Evolutionary conservation across 2,797 vertebrate species (phyloP), one percentile per base, ranked within the genome.

Genomic region (Danionella dracula): DNA sequence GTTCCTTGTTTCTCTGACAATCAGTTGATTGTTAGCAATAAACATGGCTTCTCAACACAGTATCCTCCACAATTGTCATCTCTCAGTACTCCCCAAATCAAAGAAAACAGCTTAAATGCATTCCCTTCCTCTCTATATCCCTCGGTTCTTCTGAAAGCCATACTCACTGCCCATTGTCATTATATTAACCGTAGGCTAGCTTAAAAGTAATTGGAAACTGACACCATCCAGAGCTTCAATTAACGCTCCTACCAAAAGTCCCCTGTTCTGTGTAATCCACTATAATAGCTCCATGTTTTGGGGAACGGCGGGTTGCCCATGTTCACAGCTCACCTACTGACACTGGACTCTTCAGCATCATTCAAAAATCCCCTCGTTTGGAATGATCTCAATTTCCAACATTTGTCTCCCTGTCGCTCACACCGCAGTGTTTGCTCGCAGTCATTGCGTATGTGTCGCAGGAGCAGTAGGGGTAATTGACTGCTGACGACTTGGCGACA

Each of bases 151-250:
- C 60, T 21, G 70, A 81, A 78, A 74, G 62, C 70, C 68, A 82
- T 83, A 77, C 79, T 68, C 68, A 78, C 78, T 59, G 70, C 38
- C 81, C 84, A 87, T 86, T 87, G 86, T 86, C 80, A 71, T 68
- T 54, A 79, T 78, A 80, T 85, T 91, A 89, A 90, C 88, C 87
- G 87, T 85, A 90, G 89, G 89, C 89, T 84, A 88, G 81, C 85
- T 85, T 83, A 86, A 90, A 89, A 89, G 88, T 91, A 90, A 91
- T 90, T 91, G 90, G 88, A 90, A 89, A 87, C 71, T 80, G 84
- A 87, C 80, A 80, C 80, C 75, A 84, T 85, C 84, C 86, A 84
- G 83, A 87, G 86, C 86, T 87, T 82, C 88, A 90, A 91, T 91
- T 91, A 91, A 90, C 79, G 78, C 82, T 74, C 17, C 76, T 80